phyloP scores from a whole-genome alignment of 1,140 invertebrate genomes.

The Lethocerus indicus region DNA sequence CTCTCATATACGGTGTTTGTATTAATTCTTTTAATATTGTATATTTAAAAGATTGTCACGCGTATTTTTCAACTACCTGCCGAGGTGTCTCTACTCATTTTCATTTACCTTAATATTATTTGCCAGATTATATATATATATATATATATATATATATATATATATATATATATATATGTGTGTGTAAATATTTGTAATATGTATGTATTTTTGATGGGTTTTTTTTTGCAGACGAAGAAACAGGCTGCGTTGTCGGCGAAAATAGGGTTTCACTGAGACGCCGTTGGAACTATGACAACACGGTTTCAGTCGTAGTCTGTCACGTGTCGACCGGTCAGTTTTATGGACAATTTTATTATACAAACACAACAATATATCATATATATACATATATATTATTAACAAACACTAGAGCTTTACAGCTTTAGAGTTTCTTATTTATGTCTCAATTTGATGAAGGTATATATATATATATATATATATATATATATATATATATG shows the following conservation, averaged over 20 bases:
- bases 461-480: too few relatives aligned
- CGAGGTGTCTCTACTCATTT: too few relatives aligned
- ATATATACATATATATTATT: not conserved
- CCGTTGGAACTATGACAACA: slow-evolving; percentile 76
- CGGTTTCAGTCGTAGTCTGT: slow-evolving; percentile 66
- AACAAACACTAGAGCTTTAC: not conserved
- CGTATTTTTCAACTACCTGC: too few relatives aligned
- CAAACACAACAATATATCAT: not conserved
- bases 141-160: too few relatives aligned
- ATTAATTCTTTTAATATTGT: too few relatives aligned
- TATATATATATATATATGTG: not conserved
- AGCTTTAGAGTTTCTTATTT: too few relatives aligned
- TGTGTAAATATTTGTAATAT: not conserved
- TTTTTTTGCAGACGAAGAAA: slow-evolving; percentile 61
- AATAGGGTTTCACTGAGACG: slow-evolving; percentile 56
- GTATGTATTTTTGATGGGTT: slow-evolving; percentile 4
- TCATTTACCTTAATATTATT: too few relatives aligned
- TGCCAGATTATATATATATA: too few relatives aligned
- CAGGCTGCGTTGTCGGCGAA: slow-evolving; percentile 61
- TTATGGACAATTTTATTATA: slow-evolving; percentile 1
- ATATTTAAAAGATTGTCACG: too few relatives aligned
- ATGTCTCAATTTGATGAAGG: not conserved
- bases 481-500: too few relatives aligned
- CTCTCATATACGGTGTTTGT: too few relatives aligned
- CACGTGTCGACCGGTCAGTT: slow-evolving; percentile 51